These are phyloP conservation scores for Eueides isabella DNA, from an alignment of 1,140 invertebrate genomes.

Conservation along the genomic window DNA sequence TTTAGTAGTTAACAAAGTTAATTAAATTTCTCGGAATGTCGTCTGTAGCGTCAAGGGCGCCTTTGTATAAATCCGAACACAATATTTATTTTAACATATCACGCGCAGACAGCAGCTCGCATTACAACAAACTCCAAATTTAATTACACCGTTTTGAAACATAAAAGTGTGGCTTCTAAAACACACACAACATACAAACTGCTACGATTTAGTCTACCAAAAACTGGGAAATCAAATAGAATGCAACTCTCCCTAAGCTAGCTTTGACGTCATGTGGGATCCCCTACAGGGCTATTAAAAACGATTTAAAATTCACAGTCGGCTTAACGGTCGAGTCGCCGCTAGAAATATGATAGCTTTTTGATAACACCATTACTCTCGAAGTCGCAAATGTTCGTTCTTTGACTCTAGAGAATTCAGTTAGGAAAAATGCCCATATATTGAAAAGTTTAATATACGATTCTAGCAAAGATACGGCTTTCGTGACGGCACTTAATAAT, in stretches of 20 bases:
- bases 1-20: conserved; percentile 82
- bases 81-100: conserved; percentile 77
- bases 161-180: conserved; percentile 31
- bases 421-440: conserved; percentile 23
- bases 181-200: conserved; percentile 21
- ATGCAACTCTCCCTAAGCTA: conserved; percentile 45
- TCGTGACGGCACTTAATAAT: conserved; percentile 28
- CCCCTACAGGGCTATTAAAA: conserved; percentile 67
- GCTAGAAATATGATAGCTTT: conserved; percentile 59
- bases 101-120: conserved; percentile 59
- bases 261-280: conserved; percentile 60
- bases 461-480: conserved; percentile 31
- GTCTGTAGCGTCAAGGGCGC: conserved; percentile 73
- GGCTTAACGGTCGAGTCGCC: conserved; percentile 61
- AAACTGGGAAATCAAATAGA: conserved; percentile 61
- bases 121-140: conserved; percentile 65
- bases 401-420: conserved; percentile 41
- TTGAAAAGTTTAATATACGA: conserved; percentile 24
- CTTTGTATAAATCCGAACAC: conserved; percentile 74
- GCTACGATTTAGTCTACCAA: conserved; percentile 24
- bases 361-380: conserved; percentile 71
- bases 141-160: conserved; percentile 58
- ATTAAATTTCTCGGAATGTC: too few relatives aligned
- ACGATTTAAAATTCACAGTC: conserved; percentile 80
- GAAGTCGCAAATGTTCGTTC: conserved; percentile 54